A percentile compares a stretch with the other conserved stretches of the same genome.
phyloP scores from a whole-genome alignment of 1,140 invertebrate genomes.

The Scaptodrosophila lebanonensis region DNA sequence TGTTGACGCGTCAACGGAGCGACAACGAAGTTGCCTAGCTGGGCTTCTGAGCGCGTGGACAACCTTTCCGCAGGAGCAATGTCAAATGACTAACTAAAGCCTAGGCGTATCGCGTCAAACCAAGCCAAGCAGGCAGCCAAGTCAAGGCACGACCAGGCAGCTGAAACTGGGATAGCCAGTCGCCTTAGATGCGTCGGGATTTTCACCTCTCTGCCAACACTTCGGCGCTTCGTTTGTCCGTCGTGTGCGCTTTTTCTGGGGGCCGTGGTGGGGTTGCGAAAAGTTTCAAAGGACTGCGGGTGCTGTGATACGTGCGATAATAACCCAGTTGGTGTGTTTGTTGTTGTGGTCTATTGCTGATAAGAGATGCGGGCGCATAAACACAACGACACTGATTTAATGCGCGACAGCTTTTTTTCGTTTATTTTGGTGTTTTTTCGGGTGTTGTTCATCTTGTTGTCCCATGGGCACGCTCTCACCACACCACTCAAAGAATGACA shows the following conservation, averaged over 20 bases:
- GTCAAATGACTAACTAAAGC: constrained; percentile 76
- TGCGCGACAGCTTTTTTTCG: constrained; percentile 1
- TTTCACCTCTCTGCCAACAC: constrained; percentile 29
- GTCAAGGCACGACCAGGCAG: too few relatives aligned
- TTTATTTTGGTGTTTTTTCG: not conserved
- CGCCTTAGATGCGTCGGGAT: constrained; percentile 62
- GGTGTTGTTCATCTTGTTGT: too few relatives aligned
- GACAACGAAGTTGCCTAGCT: constrained; percentile 28
- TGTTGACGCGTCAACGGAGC: constrained; percentile 31
- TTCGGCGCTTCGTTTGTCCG: constrained; percentile 43
- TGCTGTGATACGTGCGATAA: too few relatives aligned
- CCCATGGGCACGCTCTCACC: too few relatives aligned
- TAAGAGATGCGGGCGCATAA: constrained; percentile 26
- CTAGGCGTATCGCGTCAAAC: constrained; percentile 15
- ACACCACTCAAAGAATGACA: too few relatives aligned
- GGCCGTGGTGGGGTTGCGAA: not conserved
- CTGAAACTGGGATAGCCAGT: too few relatives aligned
- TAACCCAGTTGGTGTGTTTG: too few relatives aligned
- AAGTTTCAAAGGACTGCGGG: too few relatives aligned
- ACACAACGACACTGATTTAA: too few relatives aligned
- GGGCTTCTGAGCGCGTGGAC: constrained; percentile 50
- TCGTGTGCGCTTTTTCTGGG: constrained; percentile 34
- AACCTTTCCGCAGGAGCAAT: constrained; percentile 76
- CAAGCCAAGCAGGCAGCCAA: constrained; percentile 59
- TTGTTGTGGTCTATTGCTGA: constrained; percentile 21